These are phyloP conservation scores for Aspiorhynchus laticeps DNA, from an alignment of 2,113 vertebrate genomes.

Conservation along the genomic window DNA sequence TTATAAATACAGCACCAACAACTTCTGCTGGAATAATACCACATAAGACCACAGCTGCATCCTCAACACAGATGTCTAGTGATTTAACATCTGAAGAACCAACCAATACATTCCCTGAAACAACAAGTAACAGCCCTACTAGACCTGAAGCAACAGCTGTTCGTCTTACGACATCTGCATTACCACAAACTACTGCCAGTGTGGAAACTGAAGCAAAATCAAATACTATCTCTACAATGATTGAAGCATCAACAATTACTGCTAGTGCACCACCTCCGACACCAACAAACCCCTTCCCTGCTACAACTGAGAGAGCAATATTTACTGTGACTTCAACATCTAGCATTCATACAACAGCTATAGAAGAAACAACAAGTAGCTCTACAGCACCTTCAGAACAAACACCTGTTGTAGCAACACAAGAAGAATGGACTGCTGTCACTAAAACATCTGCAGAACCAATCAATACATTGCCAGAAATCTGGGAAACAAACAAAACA, in stretches of 20 bases:
- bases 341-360: too few relatives aligned
- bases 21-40: background rate
- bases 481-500: too few relatives aligned
- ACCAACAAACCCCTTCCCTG: too few relatives aligned
- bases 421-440: background rate
- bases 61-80: background rate
- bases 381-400: too few relatives aligned
- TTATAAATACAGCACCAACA: too few relatives aligned
- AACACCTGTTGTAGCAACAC: background rate
- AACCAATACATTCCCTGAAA: background rate
- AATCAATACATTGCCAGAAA: background rate
- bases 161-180: background rate
- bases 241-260: too few relatives aligned
- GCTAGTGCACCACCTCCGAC: too few relatives aligned
- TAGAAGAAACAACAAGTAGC: too few relatives aligned
- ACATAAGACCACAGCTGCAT: too few relatives aligned
- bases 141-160: background rate
- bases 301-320: background rate
- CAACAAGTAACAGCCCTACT: background rate
- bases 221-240: too few relatives aligned
- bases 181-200: background rate
- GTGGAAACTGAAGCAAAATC: too few relatives aligned
- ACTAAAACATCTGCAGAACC: background rate
- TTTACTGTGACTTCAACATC: background rate
- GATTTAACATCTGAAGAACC: background rate